phyloP scores from a whole-genome alignment of 2,888 invertebrate species.

The Onchidella celtica region DNA sequence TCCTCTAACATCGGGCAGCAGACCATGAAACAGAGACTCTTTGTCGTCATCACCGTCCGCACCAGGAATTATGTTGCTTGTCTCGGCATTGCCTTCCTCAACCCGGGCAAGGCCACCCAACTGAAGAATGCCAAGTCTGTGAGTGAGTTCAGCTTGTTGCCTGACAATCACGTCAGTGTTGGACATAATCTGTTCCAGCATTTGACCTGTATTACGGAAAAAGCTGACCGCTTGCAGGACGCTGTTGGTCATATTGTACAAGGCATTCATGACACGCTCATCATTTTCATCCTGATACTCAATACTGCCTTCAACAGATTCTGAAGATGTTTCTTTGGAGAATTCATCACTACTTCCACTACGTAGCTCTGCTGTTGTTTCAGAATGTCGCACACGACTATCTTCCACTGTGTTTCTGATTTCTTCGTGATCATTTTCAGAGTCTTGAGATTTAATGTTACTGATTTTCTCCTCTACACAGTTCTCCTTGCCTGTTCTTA shows the following conservation, averaged over 20 bases:
- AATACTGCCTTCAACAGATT: neutral
- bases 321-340: neutral
- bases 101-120: neutral
- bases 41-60: neutral
- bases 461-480: neutral
- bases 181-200: slow-evolving; percentile 65
- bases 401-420: neutral
- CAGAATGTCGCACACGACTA: too few relatives aligned
- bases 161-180: slow-evolving; percentile 65
- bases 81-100: neutral
- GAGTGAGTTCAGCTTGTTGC: slow-evolving; percentile 55
- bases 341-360: too few relatives aligned
- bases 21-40: neutral
- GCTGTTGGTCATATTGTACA: slow-evolving; percentile 65
- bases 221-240: slow-evolving; percentile 65
- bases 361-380: too few relatives aligned
- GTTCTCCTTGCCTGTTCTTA: neutral
- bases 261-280: slow-evolving; percentile 57
- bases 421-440: neutral
- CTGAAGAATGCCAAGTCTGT: neutral
- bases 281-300: slow-evolving; percentile 38
- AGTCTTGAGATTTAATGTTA: too few relatives aligned
- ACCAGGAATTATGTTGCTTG: slow-evolving; percentile 9
- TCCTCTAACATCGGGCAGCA: neutral
- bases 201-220: slow-evolving; percentile 62